Evolutionary conservation across 2,797 vertebrate genomes (phyloP), one percentile per base, ranked within the genome.

Genomic region (Pangasius mekongensis): DNA sequence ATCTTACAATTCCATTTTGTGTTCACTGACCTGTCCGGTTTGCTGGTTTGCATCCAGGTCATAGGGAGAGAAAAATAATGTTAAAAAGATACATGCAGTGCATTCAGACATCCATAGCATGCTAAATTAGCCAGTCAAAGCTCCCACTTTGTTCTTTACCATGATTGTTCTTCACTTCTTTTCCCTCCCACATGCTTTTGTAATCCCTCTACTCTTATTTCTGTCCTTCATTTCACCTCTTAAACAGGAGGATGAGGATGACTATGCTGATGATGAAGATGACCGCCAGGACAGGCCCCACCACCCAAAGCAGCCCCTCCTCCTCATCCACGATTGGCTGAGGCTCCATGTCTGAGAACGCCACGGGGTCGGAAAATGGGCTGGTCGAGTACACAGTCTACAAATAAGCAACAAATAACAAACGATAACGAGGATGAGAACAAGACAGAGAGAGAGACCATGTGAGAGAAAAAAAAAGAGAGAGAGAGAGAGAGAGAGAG

Each of bases 181-280:
- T 10, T 22, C 71, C 16, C 74, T 52, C 74, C 76, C 43, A 52
- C 43, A n/a, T 77, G 33, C 5, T 74, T 76, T 52, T n/a, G 5
- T 52, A 77, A n/a, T n/a, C 74, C 47, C 52, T 56, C 30, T 80
- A 20, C 20, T 22, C 54, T 1, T 36, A 80, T 58, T 58, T 56
- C 54, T 22, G 52, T 60, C 78, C 56, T 58, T 62, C 52, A 13
- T 47, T 94, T 93, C 95, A 99, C 98, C 99, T 99, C 95, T 99
- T 99, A 94, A 99, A 99, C 82, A 99, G 98, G 71, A 99, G 97
- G 91, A 99, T 99, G 93, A 98, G 98, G 90, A 99, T 99, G 94
- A 99, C 99, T 89, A 99, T 99, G 94, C 98, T 99, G 94, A 99
- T 98, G 91, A 99, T 99, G 94, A 99, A 99, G 92, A 99, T 98